Percentiles rank a stretch among this genome's conserved stretches.
phyloP scores from a whole-genome alignment of 2,113 vertebrate species.

The Synodontis membranacea region DNA sequence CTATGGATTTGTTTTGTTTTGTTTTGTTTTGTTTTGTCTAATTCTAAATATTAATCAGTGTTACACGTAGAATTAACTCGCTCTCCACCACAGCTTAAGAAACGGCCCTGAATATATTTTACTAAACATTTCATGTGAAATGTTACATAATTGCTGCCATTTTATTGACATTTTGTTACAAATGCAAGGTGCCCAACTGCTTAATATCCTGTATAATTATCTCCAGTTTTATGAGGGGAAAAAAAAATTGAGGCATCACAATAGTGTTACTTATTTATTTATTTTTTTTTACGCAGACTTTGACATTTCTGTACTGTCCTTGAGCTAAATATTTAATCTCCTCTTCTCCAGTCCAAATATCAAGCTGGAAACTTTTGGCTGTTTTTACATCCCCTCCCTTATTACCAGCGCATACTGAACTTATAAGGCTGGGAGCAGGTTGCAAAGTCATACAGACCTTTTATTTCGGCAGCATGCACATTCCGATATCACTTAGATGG shows the following conservation, averaged over 20 bases:
- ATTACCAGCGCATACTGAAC: conserved; percentile 3
- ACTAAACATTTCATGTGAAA: neutral
- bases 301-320: conserved; percentile 26
- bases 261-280: neutral
- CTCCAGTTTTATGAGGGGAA: neutral
- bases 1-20: neutral
- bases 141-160: conserved; percentile 18
- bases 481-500: neutral
- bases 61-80: neutral
- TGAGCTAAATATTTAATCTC: conserved; percentile 34
- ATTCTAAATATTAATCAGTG: neutral
- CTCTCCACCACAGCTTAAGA: neutral
- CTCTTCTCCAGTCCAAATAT: conserved; percentile 29
- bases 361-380: conserved; percentile 18
- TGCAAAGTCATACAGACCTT: neutral
- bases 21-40: neutral
- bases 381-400: conserved; percentile 10
- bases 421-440: neutral
- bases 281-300: neutral
- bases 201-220: conserved; percentile 7
- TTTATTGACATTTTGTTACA: conserved; percentile 18
- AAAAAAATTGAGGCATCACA: neutral
- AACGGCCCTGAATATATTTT: neutral
- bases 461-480: conserved; percentile 23
- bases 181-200: neutral